Evolutionary conservation across 2,888 invertebrate genomes (phyloP).

Genomic region (Ceratothoa steindachneri): DNA sequence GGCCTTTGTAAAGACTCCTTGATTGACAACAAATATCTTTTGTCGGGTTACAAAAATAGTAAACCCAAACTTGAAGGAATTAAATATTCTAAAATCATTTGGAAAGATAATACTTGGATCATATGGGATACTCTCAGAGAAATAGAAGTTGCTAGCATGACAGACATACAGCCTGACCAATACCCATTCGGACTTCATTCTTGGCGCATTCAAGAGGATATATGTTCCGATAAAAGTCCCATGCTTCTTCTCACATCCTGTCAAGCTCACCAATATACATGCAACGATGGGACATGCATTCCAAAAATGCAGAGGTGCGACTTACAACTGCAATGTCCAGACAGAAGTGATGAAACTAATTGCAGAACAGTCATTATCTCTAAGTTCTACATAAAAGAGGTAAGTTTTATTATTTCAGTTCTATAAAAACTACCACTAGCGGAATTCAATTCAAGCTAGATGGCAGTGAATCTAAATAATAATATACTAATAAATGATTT

Average conservation of each 20-base stretch:
- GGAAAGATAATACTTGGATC: constrained; percentile 37
- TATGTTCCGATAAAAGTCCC: neutral
- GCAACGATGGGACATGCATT: constrained; percentile 62
- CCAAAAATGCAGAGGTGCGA: constrained; percentile 38
- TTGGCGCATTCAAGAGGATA: constrained; percentile 40
- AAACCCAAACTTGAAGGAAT: constrained; percentile 35
- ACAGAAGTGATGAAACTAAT: constrained; percentile 39
- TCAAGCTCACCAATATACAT: constrained; percentile 56
- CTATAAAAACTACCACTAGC: too few relatives aligned
- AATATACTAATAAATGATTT: too few relatives aligned
- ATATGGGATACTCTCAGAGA: constrained; percentile 17
- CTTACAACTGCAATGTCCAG: constrained; percentile 38
- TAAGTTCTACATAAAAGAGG: constrained; percentile 37
- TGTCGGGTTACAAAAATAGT: constrained; percentile 24
- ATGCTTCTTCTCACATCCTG: constrained; percentile 52
- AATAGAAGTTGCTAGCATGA: constrained; percentile 23
- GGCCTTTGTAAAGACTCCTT: constrained; percentile 29
- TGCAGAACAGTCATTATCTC: constrained; percentile 36
- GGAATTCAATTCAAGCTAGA: too few relatives aligned
- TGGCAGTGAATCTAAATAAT: too few relatives aligned
- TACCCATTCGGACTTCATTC: constrained; percentile 34
- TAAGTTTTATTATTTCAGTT: neutral
- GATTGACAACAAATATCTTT: constrained; percentile 27
- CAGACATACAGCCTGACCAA: constrained; percentile 20
- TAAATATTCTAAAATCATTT: constrained; percentile 30